phyloP scores from a whole-genome alignment of 2,113 vertebrate genomes.

The Sander vitreus region DNA sequence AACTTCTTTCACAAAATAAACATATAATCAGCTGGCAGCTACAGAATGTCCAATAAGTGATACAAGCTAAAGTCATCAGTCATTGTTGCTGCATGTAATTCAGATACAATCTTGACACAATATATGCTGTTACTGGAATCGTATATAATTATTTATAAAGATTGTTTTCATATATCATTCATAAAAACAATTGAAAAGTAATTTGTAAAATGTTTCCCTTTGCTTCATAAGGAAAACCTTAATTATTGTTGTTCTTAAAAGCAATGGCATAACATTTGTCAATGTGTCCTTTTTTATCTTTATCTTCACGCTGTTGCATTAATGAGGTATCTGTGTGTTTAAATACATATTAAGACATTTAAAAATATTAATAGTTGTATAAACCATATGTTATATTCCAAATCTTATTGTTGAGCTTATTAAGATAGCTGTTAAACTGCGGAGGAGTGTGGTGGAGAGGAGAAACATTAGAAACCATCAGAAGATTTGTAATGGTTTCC shows the following conservation, averaged over 20 bases:
- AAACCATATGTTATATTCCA: neutral
- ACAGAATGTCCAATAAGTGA: conserved; percentile 15
- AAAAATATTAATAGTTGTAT: neutral
- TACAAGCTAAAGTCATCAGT: neutral
- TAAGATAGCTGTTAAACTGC: neutral
- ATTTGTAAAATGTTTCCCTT: neutral
- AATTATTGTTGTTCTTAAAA: conserved; percentile 17
- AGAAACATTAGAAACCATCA: neutral
- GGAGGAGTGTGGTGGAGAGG: neutral
- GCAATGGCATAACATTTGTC: neutral
- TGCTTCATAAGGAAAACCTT: neutral
- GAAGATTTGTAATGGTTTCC: neutral
- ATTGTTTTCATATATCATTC: neutral
- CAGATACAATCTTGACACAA: neutral
- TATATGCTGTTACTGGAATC: neutral
- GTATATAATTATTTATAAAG: neutral
- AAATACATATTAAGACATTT: neutral
- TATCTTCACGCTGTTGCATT: neutral
- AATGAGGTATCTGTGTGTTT: neutral
- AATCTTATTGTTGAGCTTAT: neutral
- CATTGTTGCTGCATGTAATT: neutral
- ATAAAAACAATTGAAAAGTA: neutral
- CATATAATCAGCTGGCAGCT: conserved; percentile 19
- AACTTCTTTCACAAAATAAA: neutral
- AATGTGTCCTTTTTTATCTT: neutral